Percentiles rank a stretch among this genome's conserved stretches.
These are phyloP conservation scores for Ooceraea biroi DNA, from an alignment of 1,140 invertebrate species.

Conservation along the genomic window DNA sequence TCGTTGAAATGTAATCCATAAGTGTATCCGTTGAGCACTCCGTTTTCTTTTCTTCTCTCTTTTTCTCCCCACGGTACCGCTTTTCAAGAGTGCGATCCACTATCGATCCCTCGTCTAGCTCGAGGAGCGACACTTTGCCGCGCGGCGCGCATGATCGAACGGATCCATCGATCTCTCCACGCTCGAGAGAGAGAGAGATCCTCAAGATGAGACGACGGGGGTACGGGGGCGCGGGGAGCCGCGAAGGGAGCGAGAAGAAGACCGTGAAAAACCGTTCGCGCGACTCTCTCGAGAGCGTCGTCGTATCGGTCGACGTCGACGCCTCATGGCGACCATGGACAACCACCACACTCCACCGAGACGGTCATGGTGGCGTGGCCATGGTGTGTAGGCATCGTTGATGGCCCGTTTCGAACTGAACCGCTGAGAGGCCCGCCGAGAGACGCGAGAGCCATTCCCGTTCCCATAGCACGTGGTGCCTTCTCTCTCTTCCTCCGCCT, in stretches of 20 bases:
- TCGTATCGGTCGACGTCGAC: conserved; percentile 66
- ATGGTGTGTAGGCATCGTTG: conserved; percentile 84
- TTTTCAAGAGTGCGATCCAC: conserved; percentile 20
- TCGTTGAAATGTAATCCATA: conserved; percentile 46
- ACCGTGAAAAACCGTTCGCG: conserved; percentile 11
- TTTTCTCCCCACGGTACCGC: neutral
- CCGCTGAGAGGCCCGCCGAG: conserved; percentile 71
- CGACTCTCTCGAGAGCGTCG: conserved; percentile 23
- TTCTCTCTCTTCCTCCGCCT: conserved; percentile 37
- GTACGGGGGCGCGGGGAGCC: neutral
- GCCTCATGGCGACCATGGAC: conserved; percentile 70
- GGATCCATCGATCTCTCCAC: conserved; percentile 28
- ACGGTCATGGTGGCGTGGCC: conserved; percentile 77
- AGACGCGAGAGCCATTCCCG: conserved; percentile 81
- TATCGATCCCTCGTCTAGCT: conserved; percentile 5
- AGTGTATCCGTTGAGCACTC: neutral
- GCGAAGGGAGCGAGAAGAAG: neutral
- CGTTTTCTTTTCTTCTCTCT: neutral
- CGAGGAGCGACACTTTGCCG: conserved; percentile 25
- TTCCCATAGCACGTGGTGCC: conserved; percentile 85
- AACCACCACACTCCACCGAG: conserved; percentile 59
- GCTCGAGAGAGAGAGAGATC: neutral
- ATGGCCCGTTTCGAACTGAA: conserved; percentile 84
- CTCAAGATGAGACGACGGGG: neutral
- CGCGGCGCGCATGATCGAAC: conserved; percentile 19